Percentiles rank a stretch among this genome's conserved stretches.
phyloP scores from a whole-genome alignment of 2,113 vertebrate species.

The Dascyllus trimaculatus region DNA sequence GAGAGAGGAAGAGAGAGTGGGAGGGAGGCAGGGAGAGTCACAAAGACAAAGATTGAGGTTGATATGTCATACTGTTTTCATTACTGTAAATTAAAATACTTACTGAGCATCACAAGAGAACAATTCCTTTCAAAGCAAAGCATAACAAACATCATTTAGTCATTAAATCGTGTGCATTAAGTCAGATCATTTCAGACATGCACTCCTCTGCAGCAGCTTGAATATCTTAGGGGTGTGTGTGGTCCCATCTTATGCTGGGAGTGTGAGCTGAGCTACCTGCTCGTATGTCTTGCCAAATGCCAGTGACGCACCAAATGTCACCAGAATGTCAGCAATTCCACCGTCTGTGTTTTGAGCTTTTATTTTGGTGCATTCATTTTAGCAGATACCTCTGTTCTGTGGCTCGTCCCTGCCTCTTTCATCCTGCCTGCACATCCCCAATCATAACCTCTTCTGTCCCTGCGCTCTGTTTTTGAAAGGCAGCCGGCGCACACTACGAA shows the following conservation, averaged over 20 bases:
- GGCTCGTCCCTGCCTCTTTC: neutral
- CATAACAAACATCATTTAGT: conserved; percentile 20
- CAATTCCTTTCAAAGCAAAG: conserved; percentile 19
- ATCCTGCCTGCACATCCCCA: conserved; percentile 20
- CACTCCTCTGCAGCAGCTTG: conserved; percentile 11
- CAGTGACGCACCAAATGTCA: conserved; percentile 79
- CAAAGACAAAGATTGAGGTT: conserved; percentile 62
- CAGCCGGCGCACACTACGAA: conserved; percentile 5
- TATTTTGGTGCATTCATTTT: conserved; percentile 59
- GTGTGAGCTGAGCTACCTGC: conserved; percentile 46
- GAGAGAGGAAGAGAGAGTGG: conserved; percentile 26
- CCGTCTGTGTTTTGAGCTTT: conserved; percentile 61
- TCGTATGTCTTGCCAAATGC: conserved; percentile 75
- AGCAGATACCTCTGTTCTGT: conserved; percentile 35
- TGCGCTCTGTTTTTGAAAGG: conserved; percentile 4
- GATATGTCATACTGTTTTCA: conserved; percentile 66
- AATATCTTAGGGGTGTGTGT: conserved; percentile 13
- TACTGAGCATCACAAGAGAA: conserved; percentile 31
- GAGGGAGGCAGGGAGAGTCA: conserved; percentile 30
- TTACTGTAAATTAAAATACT: conserved; percentile 59
- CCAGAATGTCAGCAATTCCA: conserved; percentile 78
- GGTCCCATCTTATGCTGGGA: conserved; percentile 20
- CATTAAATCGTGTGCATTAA: neutral
- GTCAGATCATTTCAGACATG: conserved; percentile 32
- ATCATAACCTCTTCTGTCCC: conserved; percentile 40